Percentiles rank a stretch among this genome's conserved stretches.
phyloP scores from a whole-genome alignment of 2,888 invertebrate genomes.

The Lutraria lutraria region DNA sequence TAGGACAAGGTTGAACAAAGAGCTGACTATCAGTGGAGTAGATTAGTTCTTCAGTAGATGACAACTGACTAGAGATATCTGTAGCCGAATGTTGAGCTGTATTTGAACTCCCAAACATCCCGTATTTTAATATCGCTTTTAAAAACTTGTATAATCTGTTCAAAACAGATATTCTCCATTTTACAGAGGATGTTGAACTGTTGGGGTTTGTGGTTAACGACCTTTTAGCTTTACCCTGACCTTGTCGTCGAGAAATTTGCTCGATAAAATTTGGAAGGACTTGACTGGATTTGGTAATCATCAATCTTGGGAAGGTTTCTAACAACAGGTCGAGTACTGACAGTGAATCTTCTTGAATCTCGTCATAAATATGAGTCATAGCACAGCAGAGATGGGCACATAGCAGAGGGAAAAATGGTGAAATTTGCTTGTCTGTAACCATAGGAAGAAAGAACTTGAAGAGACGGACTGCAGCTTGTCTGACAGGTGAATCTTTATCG shows the following conservation, averaged over 20 bases:
- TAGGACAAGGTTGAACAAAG: constrained; percentile 53
- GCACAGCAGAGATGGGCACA: constrained; percentile 94
- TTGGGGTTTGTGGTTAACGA: constrained; percentile 91
- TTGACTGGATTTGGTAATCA: constrained; percentile 90
- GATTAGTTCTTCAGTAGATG: not conserved
- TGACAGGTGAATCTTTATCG: constrained; percentile 90
- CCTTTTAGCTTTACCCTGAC: constrained; percentile 85
- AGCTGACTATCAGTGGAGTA: not conserved
- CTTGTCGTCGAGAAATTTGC: constrained; percentile 90
- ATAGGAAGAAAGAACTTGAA: constrained; percentile 83
- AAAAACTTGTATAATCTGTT: constrained; percentile 89
- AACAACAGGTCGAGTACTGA: constrained; percentile 93
- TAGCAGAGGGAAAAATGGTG: constrained; percentile 92
- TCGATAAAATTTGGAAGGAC: constrained; percentile 93
- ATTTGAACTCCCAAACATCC: not conserved
- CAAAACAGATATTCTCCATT: constrained; percentile 93
- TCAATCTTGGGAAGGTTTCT: constrained; percentile 90
- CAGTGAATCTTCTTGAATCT: constrained; percentile 94
- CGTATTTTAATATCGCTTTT: constrained; percentile 74
- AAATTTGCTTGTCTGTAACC: constrained; percentile 72
- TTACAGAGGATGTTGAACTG: constrained; percentile 91
- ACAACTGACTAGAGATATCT: not conserved
- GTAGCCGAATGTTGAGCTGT: not conserved
- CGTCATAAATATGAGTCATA: constrained; percentile 94
- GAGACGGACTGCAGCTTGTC: constrained; percentile 87